phyloP scores from a whole-genome alignment of 2,888 invertebrate species.

The Thymelicus lineola region DNA sequence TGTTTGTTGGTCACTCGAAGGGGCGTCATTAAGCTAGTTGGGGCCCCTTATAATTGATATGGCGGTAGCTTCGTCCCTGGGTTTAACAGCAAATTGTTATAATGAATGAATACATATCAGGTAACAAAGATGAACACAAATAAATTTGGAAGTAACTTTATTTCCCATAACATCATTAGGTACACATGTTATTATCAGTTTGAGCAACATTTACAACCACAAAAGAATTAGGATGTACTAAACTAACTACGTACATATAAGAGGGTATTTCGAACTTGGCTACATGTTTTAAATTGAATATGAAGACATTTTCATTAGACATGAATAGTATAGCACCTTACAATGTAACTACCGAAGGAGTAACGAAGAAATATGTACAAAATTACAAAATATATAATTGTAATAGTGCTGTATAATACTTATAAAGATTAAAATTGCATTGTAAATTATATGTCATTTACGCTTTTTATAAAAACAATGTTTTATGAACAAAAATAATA shows the following conservation, averaged over 20 bases:
- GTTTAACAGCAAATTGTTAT: no score
- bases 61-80: no score
- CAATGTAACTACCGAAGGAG: conserved; percentile 1
- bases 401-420: not conserved
- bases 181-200: conserved; percentile 15
- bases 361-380: conserved; percentile 23
- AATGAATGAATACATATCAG: no score
- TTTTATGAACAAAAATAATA: no score
- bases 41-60: no score
- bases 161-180: conserved; percentile 8
- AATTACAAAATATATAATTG: conserved; percentile 15
- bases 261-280: conserved; percentile 1
- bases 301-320: not conserved
- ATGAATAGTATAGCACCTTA: conserved; percentile 31
- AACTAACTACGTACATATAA: conserved; percentile 1
- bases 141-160: conserved; percentile 16
- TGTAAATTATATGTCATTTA: no score
- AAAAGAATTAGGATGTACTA: conserved; percentile 14
- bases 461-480: no score
- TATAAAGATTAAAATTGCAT: no score
- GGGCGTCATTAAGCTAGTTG: no score
- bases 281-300: not conserved
- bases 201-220: conserved; percentile 34
- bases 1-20: no score
- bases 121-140: not conserved